Evolutionary conservation across 2,888 invertebrate species (phyloP), one percentile per base, ranked within the genome.

Genomic region (Cylloceria caligata): DNA sequence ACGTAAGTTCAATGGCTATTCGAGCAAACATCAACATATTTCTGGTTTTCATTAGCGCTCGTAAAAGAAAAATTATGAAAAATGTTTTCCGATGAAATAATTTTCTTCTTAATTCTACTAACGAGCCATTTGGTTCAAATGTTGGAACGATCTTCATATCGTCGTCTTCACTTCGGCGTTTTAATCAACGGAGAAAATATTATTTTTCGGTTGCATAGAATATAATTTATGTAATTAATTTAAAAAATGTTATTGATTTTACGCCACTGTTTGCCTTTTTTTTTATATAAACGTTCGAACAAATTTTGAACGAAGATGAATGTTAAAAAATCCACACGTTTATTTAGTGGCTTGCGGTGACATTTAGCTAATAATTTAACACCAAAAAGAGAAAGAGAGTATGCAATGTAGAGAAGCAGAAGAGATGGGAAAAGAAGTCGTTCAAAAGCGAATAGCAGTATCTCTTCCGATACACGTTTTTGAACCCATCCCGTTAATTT

Each of bases 401-500:
- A 30, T 30, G 9, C 11, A 39, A 11, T 7, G 9, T 13, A 49
- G 36, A 42, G 2, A 36, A 39, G 42, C 7, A 4, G 24, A 47
- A 57, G 3, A 55, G 30, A 69, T 34, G 57, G 45, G 21, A 64
- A 19, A 52, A 62, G 34, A 47, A 68, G 42, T 74, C 34, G 62
- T 64, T 42, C 45, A 7, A 68, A 55, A 60, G 72, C 60, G 47
- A 42, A 55, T 42, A 45, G 64, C 11, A 19, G 24, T 1, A 13
- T 16, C 13, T 21, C 64, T 19, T 24, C 13, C 73, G 36, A 60
- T 57, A 36, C 72, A 60, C 36, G 72, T 67, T 79, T 79, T 73
- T 60, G 24, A 52, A 60, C 55, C 39, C 60, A 42, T 21, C 47
- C 62, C 62, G 73, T 79, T 68, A 73, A 68, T 73, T 79, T 73